These are phyloP conservation scores for Liodrosophila aerea DNA, from an alignment of 2,888 invertebrate species.

Conservation along the genomic window DNA sequence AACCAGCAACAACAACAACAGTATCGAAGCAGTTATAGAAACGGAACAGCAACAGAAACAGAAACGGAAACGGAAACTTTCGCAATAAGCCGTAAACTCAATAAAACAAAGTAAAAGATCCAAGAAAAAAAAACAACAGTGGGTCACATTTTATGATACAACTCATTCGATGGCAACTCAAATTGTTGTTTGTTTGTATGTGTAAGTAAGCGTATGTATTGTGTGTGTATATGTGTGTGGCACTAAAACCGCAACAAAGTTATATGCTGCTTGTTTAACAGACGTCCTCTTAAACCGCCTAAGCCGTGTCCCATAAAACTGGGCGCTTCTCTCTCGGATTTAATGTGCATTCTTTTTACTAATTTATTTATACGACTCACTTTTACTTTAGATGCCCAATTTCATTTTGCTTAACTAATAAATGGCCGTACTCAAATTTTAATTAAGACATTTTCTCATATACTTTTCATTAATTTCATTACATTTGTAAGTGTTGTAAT, in stretches of 20 bases:
- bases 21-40: constrained; percentile 11
- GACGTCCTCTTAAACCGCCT: constrained; percentile 4
- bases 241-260: constrained; percentile 65
- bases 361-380: constrained; percentile 56
- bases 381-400: constrained; percentile 22
- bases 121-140: constrained; percentile 47
- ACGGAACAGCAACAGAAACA: constrained; percentile 21
- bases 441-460: constrained; percentile 46
- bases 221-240: constrained; percentile 10
- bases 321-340: constrained; percentile 13
- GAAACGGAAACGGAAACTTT: constrained; percentile 38
- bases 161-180: constrained; percentile 41
- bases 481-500: constrained; percentile 27
- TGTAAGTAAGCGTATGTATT: neutral
- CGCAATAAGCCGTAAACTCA: constrained; percentile 45
- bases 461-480: neutral
- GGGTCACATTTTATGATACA: constrained; percentile 67
- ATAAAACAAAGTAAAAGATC: constrained; percentile 56
- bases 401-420: constrained; percentile 40
- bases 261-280: constrained; percentile 19
- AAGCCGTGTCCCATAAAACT: constrained; percentile 37
- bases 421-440: constrained; percentile 31
- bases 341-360: constrained; percentile 53
- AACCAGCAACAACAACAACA: constrained; percentile 7
- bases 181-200: neutral